These are phyloP conservation scores for Drosophila ananassae DNA, from an alignment of 1,140 invertebrate species.

Conservation along the genomic window DNA sequence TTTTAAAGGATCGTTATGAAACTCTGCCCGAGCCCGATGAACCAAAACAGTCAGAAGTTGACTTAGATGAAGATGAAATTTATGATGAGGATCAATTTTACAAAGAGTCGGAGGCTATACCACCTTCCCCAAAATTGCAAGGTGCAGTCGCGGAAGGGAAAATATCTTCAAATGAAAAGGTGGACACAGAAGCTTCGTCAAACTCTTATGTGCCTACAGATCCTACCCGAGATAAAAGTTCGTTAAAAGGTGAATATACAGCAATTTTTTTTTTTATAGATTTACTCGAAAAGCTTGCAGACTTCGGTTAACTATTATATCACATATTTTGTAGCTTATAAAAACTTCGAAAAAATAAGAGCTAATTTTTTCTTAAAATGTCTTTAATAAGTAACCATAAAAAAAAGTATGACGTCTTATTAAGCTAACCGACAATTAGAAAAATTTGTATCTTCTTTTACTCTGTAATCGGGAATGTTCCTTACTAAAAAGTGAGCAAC, in stretches of 20 bases:
- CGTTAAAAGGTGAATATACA: background rate
- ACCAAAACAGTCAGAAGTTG: constrained; percentile 83
- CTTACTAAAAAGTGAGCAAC: no score
- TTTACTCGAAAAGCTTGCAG: no score
- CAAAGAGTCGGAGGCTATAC: constrained; percentile 75
- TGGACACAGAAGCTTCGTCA: constrained; percentile 17
- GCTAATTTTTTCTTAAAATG: no score
- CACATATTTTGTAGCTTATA: no score
- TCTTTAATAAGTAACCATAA: no score
- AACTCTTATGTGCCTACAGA: constrained; percentile 64
- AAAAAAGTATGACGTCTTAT: no score
- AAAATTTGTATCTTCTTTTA: no score
- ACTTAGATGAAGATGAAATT: constrained; percentile 84
- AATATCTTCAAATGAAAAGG: constrained; percentile 52
- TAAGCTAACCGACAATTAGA: no score
- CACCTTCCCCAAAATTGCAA: constrained; percentile 72
- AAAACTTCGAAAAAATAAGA: no score
- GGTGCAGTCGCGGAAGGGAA: constrained; percentile 59
- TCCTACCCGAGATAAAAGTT: constrained; percentile 41
- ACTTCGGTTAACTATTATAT: no score
- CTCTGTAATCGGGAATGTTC: no score
- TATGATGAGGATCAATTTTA: constrained; percentile 84
- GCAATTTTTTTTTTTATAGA: no score
- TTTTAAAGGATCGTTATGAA: constrained; percentile 91
- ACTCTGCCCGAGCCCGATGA: constrained; percentile 90